Conservation (phyloP, 1,140 invertebrate genomes). For the Teleogryllus occipitalis region DNA sequence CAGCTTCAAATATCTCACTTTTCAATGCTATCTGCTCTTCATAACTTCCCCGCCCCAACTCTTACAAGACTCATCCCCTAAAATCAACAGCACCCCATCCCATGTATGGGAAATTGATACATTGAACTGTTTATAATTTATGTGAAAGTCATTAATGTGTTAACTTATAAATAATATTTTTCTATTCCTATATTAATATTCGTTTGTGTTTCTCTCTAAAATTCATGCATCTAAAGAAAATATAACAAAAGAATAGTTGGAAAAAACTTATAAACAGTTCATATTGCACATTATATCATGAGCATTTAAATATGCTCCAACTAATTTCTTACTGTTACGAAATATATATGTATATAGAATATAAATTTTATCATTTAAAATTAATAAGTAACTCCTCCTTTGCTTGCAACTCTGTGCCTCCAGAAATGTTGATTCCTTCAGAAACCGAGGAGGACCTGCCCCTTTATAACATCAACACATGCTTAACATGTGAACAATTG, state of each 20-base stretch:
- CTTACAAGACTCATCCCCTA: not conserved
- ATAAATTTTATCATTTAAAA: not conserved
- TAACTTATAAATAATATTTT: not conserved
- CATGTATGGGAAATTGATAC: not conserved
- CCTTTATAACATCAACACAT: not conserved
- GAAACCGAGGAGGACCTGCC: not conserved
- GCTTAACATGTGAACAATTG: not conserved
- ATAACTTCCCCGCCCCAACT: not conserved
- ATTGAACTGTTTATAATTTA: not conserved
- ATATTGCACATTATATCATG: not conserved
- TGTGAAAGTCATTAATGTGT: slow-evolving; percentile 3
- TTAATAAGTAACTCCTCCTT: not conserved
- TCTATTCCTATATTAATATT: not conserved
- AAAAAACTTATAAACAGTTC: slow-evolving; percentile 2
- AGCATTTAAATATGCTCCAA: not conserved
- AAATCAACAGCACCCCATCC: not conserved
- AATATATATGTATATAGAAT: slow-evolving; percentile 6
- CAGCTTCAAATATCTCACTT: slow-evolving; percentile 21
- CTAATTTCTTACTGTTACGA: not conserved
- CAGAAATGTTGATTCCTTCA: not conserved
- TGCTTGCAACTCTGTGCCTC: not conserved
- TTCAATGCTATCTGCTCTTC: not conserved
- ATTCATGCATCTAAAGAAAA: not conserved
- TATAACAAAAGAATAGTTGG: not conserved
- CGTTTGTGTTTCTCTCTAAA: not conserved